phyloP scores from a whole-genome alignment of 2,797 vertebrate genomes.

The Gadopsis bispinosus region DNA sequence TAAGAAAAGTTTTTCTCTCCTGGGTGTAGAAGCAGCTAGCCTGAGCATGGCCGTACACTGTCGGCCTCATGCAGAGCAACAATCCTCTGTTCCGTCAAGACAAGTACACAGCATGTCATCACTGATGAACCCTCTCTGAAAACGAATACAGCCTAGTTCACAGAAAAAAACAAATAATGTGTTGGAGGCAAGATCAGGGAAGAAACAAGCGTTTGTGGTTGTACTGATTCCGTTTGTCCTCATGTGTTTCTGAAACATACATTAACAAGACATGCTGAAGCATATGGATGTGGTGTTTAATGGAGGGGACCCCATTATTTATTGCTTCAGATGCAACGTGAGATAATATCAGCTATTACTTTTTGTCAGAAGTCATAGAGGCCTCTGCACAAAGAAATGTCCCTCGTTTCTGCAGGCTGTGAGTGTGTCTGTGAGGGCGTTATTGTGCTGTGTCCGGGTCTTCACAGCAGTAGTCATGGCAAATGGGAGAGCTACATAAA shows the following conservation, averaged over 20 bases:
- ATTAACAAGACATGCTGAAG: constrained; percentile 69
- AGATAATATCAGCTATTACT: constrained; percentile 83
- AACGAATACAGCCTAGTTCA: constrained; percentile 62
- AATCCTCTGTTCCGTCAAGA: constrained; percentile 68
- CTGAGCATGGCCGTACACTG: constrained; percentile 46
- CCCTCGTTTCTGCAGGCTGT: constrained; percentile 51
- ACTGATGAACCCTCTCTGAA: constrained; percentile 64
- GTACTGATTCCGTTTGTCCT: constrained; percentile 69
- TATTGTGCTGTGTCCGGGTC: constrained; percentile 40
- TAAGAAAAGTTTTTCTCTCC: constrained; percentile 51
- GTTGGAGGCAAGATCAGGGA: constrained; percentile 54
- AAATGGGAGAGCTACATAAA: constrained; percentile 49
- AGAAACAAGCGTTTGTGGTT: constrained; percentile 52
- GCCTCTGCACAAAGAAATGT: constrained; percentile 59
- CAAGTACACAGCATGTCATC: constrained; percentile 66
- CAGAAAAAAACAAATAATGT: constrained; percentile 66
- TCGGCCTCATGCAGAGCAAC: constrained; percentile 58
- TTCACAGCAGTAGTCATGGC: constrained; percentile 36
- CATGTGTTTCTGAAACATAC: constrained; percentile 68
- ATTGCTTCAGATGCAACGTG: constrained; percentile 48
- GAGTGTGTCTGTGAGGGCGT: constrained; percentile 50
- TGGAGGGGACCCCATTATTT: constrained; percentile 77
- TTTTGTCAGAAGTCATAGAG: constrained; percentile 77
- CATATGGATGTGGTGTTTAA: constrained; percentile 70
- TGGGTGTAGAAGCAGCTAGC: constrained; percentile 42